Conservation (phyloP, 1,140 invertebrate species). For the Meloidogyne exigua region DNA sequence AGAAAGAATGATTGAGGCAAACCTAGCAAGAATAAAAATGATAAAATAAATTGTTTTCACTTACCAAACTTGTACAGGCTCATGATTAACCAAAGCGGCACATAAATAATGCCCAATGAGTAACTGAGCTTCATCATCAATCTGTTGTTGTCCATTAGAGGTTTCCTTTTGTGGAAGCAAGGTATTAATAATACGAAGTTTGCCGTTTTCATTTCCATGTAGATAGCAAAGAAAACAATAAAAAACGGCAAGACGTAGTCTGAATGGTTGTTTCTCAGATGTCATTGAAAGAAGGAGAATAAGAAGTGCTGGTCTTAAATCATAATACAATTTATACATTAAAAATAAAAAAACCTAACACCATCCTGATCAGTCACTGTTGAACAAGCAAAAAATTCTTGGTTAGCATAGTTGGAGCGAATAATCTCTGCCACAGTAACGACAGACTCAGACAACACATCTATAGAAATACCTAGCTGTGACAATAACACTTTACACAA, state of each 20-base stretch:
- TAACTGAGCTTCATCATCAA: constrained; percentile 36
- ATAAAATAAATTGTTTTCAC: neutral
- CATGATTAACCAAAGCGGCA: constrained; percentile 83
- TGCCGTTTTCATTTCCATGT: constrained; percentile 85
- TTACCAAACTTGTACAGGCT: constrained; percentile 78
- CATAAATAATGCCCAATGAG: constrained; percentile 85
- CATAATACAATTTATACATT: neutral
- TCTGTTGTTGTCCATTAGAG: constrained; percentile 14
- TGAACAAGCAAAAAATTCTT: constrained; percentile 86
- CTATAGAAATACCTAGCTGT: constrained; percentile 90
- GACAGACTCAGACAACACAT: constrained; percentile 92
- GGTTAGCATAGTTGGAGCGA: constrained; percentile 82
- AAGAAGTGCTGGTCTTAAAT: constrained; percentile 78
- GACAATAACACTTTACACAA: constrained; percentile 75
- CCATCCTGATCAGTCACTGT: constrained; percentile 84
- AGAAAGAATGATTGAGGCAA: constrained; percentile 83
- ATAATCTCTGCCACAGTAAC: constrained; percentile 91
- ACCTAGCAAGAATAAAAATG: constrained; percentile 71
- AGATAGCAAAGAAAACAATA: constrained; percentile 96
- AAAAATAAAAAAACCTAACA: constrained; percentile 53
- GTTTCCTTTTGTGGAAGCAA: constrained; percentile 77
- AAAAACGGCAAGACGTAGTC: constrained; percentile 84
- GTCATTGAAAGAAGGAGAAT: constrained; percentile 97
- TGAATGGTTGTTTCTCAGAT: constrained; percentile 92
- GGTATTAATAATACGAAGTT: constrained; percentile 78